phyloP scores from a whole-genome alignment of 2,113 vertebrate species.

The Etheostoma spectabile region DNA sequence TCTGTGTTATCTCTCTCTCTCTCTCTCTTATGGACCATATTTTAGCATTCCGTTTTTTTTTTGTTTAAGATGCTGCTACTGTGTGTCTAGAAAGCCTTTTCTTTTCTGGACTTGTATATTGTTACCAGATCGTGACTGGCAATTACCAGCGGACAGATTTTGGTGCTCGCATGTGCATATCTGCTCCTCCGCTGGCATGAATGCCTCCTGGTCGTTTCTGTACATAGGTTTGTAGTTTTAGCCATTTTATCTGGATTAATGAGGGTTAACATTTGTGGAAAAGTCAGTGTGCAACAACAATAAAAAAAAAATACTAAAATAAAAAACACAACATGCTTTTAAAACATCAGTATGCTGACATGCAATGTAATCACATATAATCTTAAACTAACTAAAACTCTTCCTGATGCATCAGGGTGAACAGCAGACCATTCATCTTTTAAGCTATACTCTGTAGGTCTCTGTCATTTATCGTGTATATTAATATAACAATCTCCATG shows the following conservation, averaged over 20 bases:
- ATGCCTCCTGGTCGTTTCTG: conserved; percentile 31
- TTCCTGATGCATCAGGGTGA: conserved; percentile 21
- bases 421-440: conserved; percentile 38
- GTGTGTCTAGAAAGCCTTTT: conserved; percentile 11
- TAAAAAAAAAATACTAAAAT: neutral
- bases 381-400: conserved; percentile 24
- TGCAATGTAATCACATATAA: conserved; percentile 57
- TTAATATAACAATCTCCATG: conserved; percentile 45
- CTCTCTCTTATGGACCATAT: conserved; percentile 21
- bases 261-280: conserved; percentile 50
- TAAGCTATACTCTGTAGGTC: conserved; percentile 33
- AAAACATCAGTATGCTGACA: conserved; percentile 45
- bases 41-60: conserved; percentile 49
- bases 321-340: conserved; percentile 34
- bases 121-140: conserved; percentile 34
- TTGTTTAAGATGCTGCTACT: conserved; percentile 18
- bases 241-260: conserved; percentile 45
- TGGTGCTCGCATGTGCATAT: conserved; percentile 64
- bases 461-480: conserved; percentile 45
- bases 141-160: conserved; percentile 12
- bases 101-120: conserved; percentile 32
- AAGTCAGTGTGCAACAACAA: conserved; percentile 42
- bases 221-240: conserved; percentile 65
- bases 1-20: neutral
- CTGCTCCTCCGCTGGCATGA: conserved; percentile 17